Percentiles rank a stretch among this genome's conserved stretches.
Conservation (phyloP, 2,797 vertebrate genomes). For the Neopelma chrysocephalum region DNA sequence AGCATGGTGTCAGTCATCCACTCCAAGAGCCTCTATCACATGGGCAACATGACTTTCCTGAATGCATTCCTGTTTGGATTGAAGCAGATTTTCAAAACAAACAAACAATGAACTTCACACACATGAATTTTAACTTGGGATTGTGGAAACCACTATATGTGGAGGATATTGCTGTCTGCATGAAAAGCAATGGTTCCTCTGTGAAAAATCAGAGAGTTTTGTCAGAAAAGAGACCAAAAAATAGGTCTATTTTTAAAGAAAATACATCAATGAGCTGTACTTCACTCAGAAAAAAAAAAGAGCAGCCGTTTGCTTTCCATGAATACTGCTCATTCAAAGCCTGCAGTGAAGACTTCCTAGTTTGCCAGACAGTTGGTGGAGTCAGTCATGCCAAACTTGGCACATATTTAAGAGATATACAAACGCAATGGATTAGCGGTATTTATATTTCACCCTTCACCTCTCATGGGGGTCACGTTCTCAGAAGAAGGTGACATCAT, state of each 20-base stretch:
- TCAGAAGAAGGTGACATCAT: constrained; percentile 87
- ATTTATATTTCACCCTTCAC: constrained; percentile 68
- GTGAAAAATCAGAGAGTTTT: not conserved
- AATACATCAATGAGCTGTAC: not conserved
- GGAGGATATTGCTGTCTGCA: not conserved
- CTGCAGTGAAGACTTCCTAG: constrained; percentile 39
- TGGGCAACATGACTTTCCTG: rapidly evolving
- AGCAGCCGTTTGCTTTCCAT: constrained; percentile 11
- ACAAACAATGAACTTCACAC: not conserved
- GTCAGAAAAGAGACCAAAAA: not conserved
- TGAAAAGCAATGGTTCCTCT: not conserved
- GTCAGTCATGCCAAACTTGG: constrained; percentile 47
- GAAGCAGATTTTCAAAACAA: not conserved
- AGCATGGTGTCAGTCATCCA: not conserved
- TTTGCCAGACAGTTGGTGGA: constrained; percentile 42
- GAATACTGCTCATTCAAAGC: constrained; percentile 26
- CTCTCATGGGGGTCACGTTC: constrained; percentile 63
- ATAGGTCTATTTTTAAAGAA: not conserved
- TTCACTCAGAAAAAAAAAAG: not conserved
- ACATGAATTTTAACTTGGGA: rapidly evolving
- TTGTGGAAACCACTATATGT: not conserved
- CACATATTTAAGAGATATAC: constrained; percentile 54
- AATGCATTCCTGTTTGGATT: not conserved
- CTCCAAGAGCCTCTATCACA: not conserved
- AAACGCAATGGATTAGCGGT: constrained; percentile 51